phyloP scores from a whole-genome alignment of 2,888 invertebrate genomes.

The Petrolisthes manimaculis region DNA sequence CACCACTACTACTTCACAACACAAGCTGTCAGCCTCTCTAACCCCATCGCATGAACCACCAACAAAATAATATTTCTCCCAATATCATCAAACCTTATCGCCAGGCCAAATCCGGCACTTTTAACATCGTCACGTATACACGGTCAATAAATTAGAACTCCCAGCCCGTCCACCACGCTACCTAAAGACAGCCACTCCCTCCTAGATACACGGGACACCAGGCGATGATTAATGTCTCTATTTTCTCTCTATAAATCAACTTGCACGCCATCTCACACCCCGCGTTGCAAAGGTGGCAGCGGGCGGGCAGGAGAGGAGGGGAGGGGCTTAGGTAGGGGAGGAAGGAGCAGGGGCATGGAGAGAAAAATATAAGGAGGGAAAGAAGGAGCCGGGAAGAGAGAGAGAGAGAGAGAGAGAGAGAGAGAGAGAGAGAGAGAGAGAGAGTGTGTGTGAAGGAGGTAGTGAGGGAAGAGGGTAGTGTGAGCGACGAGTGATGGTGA shows the following conservation, averaged over 20 bases:
- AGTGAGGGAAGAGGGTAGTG: neutral
- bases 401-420: neutral
- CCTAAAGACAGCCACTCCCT: slow-evolving; percentile 12
- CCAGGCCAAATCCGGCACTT: neutral
- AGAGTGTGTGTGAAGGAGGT: neutral
- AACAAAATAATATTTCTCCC: no score
- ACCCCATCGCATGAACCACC: no score
- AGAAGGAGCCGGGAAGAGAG: neutral
- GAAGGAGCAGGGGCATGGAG: neutral
- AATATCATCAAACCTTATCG: no score
- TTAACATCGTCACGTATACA: slow-evolving; percentile 8
- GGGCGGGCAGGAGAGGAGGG: neutral
- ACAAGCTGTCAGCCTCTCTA: no score
- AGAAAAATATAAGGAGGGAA: neutral
- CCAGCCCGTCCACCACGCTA: neutral
- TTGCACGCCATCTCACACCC: slow-evolving; percentile 21
- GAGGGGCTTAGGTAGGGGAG: neutral
- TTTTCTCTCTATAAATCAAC: slow-evolving; percentile 40
- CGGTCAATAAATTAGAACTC: neutral
- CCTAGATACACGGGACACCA: slow-evolving; percentile 23
- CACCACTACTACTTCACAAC: no score
- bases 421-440: neutral
- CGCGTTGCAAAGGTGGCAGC: slow-evolving; percentile 1
- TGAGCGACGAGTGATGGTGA: neutral
- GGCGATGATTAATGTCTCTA: slow-evolving; percentile 35